A percentile compares a stretch with the other conserved stretches of the same genome.
These are phyloP conservation scores for Brachyhypopomus occidentalis DNA, from an alignment of 2,113 vertebrate genomes.

Conservation along the genomic window DNA sequence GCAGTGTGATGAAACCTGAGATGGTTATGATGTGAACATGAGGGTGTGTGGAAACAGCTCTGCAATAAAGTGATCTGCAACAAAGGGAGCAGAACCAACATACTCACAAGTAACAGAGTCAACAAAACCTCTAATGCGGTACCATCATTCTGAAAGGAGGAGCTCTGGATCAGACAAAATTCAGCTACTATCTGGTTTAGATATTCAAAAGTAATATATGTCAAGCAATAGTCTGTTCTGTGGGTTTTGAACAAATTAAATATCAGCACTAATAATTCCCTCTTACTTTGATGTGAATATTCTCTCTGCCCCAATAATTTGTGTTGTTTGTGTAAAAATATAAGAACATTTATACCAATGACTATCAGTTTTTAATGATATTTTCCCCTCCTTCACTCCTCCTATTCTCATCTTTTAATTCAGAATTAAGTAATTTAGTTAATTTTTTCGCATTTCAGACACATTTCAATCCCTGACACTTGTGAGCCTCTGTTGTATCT, in stretches of 20 bases:
- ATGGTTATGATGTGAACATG: neutral
- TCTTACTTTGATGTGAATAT: slow-evolving; percentile 39
- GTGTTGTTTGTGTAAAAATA: neutral
- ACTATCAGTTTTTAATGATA: neutral
- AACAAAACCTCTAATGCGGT: slow-evolving; percentile 61
- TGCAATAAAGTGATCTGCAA: slow-evolving; percentile 44
- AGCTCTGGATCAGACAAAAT: slow-evolving; percentile 63
- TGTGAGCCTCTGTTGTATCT: slow-evolving; percentile 4
- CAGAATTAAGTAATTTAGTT: neutral
- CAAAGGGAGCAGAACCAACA: slow-evolving; percentile 37
- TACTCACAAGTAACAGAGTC: slow-evolving; percentile 41
- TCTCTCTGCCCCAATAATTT: neutral
- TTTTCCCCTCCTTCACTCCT: neutral
- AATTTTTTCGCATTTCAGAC: neutral
- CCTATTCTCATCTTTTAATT: neutral
- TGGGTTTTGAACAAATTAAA: slow-evolving; percentile 62
- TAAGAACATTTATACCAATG: too few relatives aligned
- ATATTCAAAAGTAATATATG: too few relatives aligned
- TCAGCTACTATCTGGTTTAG: slow-evolving; percentile 67
- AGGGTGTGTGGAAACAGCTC: slow-evolving; percentile 50
- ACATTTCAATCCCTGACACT: neutral
- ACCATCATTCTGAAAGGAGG: slow-evolving; percentile 17
- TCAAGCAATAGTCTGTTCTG: slow-evolving; percentile 51
- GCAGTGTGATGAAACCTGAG: neutral
- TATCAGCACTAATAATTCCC: slow-evolving; percentile 40